These are phyloP conservation scores for Catagonus wagneri DNA, from an alignment of 2,113 vertebrate genomes.

Conservation along the genomic window DNA sequence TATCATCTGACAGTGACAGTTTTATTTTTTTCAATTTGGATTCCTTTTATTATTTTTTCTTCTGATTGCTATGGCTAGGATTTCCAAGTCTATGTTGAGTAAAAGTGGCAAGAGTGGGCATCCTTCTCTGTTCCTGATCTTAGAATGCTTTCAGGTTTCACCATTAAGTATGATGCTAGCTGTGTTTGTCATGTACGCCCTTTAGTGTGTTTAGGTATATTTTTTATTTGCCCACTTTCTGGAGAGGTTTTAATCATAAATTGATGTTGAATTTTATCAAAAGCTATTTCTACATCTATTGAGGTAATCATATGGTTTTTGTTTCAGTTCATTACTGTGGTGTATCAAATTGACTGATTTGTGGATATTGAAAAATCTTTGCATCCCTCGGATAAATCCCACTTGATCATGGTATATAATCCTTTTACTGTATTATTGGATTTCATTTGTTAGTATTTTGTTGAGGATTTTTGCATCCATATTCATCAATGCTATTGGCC, in stretches of 20 bases:
- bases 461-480: neutral
- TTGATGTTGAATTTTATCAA: neutral
- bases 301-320: neutral
- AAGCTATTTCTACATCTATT: neutral
- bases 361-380: neutral
- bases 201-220: neutral
- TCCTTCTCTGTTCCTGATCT: no score
- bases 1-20: no score
- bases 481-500: neutral
- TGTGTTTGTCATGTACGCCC: neutral
- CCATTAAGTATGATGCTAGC: no score
- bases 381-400: neutral
- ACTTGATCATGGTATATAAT: neutral
- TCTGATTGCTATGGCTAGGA: no score
- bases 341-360: neutral
- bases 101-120: no score
- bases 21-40: no score
- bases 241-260: neutral
- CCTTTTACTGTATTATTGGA: neutral
- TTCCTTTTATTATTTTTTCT: no score
- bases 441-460: neutral
- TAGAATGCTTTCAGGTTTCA: no score
- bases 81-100: no score
- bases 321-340: neutral
- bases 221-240: neutral